A percentile compares a stretch with the other conserved stretches of the same genome.
Evolutionary conservation across 2,113 vertebrate species (phyloP).

Genomic region (Dicentrarchus labrax): DNA sequence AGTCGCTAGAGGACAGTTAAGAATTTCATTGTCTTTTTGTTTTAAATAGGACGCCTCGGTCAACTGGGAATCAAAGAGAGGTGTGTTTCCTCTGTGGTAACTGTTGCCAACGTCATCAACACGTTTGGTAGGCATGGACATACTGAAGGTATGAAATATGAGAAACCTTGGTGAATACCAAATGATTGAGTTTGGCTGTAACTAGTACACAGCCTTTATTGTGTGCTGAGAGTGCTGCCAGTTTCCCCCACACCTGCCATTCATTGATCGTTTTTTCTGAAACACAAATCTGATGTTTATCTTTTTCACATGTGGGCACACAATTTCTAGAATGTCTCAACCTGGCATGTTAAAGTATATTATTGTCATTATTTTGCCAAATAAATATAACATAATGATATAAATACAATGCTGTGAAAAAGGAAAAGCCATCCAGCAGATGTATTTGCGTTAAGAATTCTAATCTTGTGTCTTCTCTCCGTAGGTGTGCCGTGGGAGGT

Average conservation of each 20-base stretch:
- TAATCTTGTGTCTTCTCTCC: conserved; percentile 32
- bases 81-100: conserved; percentile 86
- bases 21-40: conserved; percentile 1
- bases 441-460: background rate
- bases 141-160: conserved; percentile 88
- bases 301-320: background rate
- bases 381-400: background rate
- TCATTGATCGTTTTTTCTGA: background rate
- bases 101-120: conserved; percentile 90
- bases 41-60: conserved; percentile 88
- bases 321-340: background rate
- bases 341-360: background rate
- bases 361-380: background rate
- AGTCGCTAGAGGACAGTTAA: background rate
- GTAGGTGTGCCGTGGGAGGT: conserved; percentile 93
- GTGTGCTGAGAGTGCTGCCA: background rate
- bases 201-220: background rate
- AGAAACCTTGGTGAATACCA: background rate
- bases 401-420: background rate
- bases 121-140: conserved; percentile 90
- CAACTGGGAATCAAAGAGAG: conserved; percentile 93
- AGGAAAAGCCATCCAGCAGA: background rate
- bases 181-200: background rate
- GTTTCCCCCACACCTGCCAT: background rate
- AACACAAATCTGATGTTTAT: background rate